Conservation (phyloP, 2,888 invertebrate species). For the Stenurella melanura region DNA sequence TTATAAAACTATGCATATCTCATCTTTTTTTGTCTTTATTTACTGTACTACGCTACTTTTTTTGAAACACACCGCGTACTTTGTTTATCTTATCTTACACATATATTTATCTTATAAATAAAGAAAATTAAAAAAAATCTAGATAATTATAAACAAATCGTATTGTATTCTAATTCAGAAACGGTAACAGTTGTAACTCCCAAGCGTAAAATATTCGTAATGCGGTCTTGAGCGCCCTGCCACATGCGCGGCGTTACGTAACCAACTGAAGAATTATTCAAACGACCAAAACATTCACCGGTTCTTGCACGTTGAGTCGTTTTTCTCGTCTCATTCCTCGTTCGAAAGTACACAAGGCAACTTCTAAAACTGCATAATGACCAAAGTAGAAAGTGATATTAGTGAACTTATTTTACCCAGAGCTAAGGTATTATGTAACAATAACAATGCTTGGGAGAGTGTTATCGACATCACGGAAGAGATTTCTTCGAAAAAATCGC, state of each 20-base stretch:
- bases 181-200: no score
- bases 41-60: no score
- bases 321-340: conserved; percentile 42
- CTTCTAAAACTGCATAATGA: conserved; percentile 42
- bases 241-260: conserved; percentile 41
- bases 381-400: conserved; percentile 55
- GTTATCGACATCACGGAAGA: conserved; percentile 53
- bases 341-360: conserved; percentile 35
- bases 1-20: no score
- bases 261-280: conserved; percentile 38
- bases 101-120: no score
- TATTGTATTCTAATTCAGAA: no score
- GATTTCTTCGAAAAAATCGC: conserved; percentile 40
- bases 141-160: no score
- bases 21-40: no score
- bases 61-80: no score
- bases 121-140: no score
- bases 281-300: conserved; percentile 29
- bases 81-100: no score
- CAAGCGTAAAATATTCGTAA: background rate
- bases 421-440: conserved; percentile 31
- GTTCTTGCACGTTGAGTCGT: conserved; percentile 5
- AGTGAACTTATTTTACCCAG: conserved; percentile 31
- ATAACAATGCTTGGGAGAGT: conserved; percentile 45
- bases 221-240: conserved; percentile 8